These are phyloP conservation scores for Tragelaphus imberbis DNA, from an alignment of 2,113 vertebrate species.

Conservation along the genomic window DNA sequence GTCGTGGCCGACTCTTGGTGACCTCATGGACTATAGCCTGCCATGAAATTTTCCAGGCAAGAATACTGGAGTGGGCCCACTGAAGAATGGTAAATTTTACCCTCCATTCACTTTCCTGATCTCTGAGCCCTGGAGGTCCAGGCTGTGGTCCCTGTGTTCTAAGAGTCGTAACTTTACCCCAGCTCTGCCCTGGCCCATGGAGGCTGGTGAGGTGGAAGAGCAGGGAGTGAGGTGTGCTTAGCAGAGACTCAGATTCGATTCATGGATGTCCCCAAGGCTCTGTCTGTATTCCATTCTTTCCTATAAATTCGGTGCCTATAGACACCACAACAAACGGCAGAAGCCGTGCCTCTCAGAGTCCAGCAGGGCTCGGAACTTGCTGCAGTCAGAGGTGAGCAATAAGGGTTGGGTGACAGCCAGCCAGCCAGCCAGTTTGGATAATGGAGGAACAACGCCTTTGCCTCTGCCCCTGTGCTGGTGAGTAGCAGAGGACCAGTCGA, in stretches of 20 bases:
- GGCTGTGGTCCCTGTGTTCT: neutral
- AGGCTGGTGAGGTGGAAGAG: neutral
- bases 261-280: neutral
- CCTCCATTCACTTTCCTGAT: neutral
- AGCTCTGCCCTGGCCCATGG: rapidly evolving
- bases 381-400: neutral
- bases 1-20: neutral
- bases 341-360: neutral
- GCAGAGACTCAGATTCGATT: neutral
- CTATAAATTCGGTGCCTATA: neutral
- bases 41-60: neutral
- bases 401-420: too few relatives aligned
- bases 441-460: neutral
- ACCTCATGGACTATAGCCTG: neutral
- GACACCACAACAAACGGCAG: neutral
- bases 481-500: neutral
- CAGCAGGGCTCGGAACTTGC: neutral
- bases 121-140: neutral
- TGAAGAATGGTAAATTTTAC: rapidly evolving
- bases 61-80: neutral
- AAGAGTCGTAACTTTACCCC: neutral
- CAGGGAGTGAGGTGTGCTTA: neutral
- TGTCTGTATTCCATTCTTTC: neutral
- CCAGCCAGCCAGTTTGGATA: neutral
- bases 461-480: neutral